A percentile compares a stretch with the other conserved stretches of the same genome.
Evolutionary conservation across 2,888 invertebrate species (phyloP).

Genomic region (Drosophila kanekoi): DNA sequence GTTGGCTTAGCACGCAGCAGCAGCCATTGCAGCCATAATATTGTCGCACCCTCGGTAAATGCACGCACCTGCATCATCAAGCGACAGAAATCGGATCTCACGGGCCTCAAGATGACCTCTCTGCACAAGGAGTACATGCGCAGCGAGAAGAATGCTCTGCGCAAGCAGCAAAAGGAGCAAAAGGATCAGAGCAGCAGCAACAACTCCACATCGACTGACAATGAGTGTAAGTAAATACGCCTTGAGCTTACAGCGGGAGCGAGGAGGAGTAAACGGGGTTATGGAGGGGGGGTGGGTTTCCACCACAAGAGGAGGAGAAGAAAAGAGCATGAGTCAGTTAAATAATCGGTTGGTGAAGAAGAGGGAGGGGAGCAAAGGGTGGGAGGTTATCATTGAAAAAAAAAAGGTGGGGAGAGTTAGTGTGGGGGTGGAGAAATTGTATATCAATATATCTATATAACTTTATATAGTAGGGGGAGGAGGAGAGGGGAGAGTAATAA

Average conservation of each 20-base stretch:
- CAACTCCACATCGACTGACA: slow-evolving; percentile 59
- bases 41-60: slow-evolving; percentile 12
- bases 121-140: slow-evolving; percentile 85
- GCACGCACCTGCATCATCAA: slow-evolving; percentile 80
- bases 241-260: neutral
- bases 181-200: slow-evolving; percentile 47
- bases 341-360: too few species aligned
- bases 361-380: too few species aligned
- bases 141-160: slow-evolving; percentile 82
- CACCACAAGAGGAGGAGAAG: too few species aligned
- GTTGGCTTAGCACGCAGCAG: slow-evolving; percentile 24
- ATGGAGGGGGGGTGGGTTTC: too few species aligned
- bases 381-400: too few species aligned
- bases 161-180: slow-evolving; percentile 68
- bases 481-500: too few species aligned
- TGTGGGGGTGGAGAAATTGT: too few species aligned
- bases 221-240: slow-evolving; percentile 63
- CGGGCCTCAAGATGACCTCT: slow-evolving; percentile 86
- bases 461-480: too few species aligned
- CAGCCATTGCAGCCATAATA: slow-evolving; percentile 31
- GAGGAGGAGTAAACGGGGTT: neutral
- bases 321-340: too few species aligned
- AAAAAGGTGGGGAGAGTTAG: too few species aligned
- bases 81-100: slow-evolving; percentile 88
- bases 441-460: too few species aligned